Conservation (phyloP, 53 echinoderm and acorn worm species). For the Henricia sp. region DNA sequence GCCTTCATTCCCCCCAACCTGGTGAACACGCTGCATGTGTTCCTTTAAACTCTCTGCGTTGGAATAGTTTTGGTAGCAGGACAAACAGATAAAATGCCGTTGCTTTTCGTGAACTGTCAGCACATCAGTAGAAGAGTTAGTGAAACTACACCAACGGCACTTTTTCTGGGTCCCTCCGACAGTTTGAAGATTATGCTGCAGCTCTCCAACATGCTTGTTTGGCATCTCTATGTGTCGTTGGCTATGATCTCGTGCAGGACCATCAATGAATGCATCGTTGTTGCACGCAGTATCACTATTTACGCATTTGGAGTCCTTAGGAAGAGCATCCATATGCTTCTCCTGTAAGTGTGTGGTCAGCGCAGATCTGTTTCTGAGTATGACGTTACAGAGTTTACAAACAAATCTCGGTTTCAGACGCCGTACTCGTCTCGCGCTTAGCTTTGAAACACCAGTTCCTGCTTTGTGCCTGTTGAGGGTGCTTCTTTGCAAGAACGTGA, state of each 20-base stretch:
- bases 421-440: background rate
- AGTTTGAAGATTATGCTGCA: too few species aligned
- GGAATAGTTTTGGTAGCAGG: conserved; percentile 6
- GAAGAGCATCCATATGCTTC: background rate
- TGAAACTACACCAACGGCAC: conserved; percentile 30
- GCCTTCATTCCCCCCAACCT: background rate
- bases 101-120: conserved; percentile 20
- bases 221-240: too few species aligned
- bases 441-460: too few species aligned
- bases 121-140: background rate
- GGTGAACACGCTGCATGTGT: conserved; percentile 10
- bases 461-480: conserved; percentile 28
- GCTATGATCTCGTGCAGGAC: too few species aligned
- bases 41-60: conserved; percentile 24
- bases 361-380: background rate
- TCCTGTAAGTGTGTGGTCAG: conserved; percentile 1
- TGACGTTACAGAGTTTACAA: background rate
- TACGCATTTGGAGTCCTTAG: too few species aligned
- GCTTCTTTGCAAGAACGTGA: conserved; percentile 40
- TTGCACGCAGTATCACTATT: too few species aligned
- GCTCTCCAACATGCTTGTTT: too few species aligned
- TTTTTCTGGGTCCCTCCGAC: background rate
- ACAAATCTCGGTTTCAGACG: background rate
- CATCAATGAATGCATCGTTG: too few species aligned
- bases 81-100: conserved; percentile 31